Percentiles rank a stretch among this genome's conserved stretches.
These are phyloP conservation scores for Argyrosomus regius DNA, from an alignment of 2,797 vertebrate species.

Conservation along the genomic window DNA sequence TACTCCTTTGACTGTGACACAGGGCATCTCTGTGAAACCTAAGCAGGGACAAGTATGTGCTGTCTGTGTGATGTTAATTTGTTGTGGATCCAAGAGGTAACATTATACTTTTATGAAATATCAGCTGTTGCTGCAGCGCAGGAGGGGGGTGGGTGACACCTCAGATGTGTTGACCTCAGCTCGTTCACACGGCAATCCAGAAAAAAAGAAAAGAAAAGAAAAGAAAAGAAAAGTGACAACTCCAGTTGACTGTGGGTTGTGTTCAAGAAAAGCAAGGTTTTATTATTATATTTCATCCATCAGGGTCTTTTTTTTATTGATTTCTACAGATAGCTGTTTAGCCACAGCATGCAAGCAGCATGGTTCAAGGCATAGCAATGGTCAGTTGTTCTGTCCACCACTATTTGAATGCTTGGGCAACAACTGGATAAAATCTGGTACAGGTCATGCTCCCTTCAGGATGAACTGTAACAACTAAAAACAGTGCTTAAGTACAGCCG, in stretches of 20 bases:
- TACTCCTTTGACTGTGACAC: conserved; percentile 12
- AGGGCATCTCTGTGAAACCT: conserved; percentile 58
- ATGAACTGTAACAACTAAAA: too few species aligned
- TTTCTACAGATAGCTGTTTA: neutral
- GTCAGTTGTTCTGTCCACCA: neutral
- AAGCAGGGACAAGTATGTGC: conserved; percentile 49
- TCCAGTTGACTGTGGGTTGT: neutral
- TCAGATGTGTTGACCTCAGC: neutral
- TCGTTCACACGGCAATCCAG: conserved; percentile 6
- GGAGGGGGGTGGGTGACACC: conserved; percentile 1
- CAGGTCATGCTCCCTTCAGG: too few species aligned
- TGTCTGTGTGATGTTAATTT: conserved; percentile 63
- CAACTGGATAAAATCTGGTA: neutral
- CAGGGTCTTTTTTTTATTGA: neutral
- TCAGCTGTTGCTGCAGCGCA: conserved; percentile 51
- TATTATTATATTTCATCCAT: neutral
- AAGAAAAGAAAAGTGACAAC: neutral
- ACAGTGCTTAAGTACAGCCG: too few species aligned
- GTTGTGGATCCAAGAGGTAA: conserved; percentile 58
- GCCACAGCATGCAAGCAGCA: too few species aligned
- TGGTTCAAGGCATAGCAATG: neutral
- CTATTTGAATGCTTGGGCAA: too few species aligned
- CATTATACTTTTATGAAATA: conserved; percentile 49
- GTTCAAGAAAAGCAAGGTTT: neutral
- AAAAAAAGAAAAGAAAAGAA: neutral